Evolutionary conservation across 2,113 vertebrate species (phyloP).

Genomic region (Cnemophilus loriae): DNA sequence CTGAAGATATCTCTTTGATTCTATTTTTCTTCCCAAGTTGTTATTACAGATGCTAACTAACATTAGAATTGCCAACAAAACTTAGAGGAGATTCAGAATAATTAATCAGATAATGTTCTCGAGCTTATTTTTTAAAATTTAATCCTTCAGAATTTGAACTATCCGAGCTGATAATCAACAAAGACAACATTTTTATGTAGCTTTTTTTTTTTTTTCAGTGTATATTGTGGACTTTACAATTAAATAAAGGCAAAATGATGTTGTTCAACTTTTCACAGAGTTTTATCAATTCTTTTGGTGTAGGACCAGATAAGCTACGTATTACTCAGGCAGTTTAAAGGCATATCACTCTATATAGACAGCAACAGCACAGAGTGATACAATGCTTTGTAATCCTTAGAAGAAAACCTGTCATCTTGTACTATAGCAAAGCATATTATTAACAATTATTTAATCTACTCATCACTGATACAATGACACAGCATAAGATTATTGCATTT

Average conservation of each 20-base stretch:
- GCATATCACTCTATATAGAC: neutral
- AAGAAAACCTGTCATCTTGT: neutral
- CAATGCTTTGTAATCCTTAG: neutral
- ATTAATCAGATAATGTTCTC: neutral
- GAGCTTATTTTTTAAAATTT: neutral
- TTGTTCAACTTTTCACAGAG: neutral
- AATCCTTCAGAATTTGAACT: neutral
- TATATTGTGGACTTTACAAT: neutral
- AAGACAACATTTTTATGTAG: neutral
- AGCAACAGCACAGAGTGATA: neutral
- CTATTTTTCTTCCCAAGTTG: neutral
- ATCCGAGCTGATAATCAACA: neutral
- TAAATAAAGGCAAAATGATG: neutral
- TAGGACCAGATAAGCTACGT: neutral
- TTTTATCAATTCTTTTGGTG: neutral
- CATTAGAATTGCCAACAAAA: neutral
- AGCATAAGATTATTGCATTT: neutral
- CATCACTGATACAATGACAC: neutral
- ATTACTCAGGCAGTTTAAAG: neutral
- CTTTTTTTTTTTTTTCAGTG: neutral
- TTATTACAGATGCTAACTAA: neutral
- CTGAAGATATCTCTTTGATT: neutral
- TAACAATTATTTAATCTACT: neutral
- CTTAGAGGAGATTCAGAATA: neutral
- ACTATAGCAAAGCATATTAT: neutral